phyloP scores from a whole-genome alignment of 2,888 invertebrate species.

The Neoaliturus tenellus region DNA sequence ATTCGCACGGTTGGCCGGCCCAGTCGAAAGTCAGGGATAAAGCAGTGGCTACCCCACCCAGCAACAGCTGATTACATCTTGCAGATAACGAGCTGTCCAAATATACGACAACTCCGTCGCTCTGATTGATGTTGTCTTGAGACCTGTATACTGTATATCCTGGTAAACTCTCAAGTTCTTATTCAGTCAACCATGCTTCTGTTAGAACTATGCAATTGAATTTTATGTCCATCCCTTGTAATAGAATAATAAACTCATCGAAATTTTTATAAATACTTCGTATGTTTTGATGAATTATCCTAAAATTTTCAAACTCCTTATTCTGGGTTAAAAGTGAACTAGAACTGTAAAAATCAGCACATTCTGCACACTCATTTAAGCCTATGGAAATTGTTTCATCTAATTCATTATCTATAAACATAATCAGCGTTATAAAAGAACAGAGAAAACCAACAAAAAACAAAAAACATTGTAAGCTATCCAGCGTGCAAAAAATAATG shows the following conservation, averaged over 20 bases:
- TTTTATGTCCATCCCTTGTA: not conserved
- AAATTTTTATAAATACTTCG: too few species aligned
- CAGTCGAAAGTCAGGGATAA: not conserved
- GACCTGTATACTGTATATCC: not conserved
- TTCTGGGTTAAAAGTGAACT: too few species aligned
- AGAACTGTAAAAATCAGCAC: too few species aligned
- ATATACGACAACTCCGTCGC: not conserved
- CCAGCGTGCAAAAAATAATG: too few species aligned
- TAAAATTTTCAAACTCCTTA: too few species aligned
- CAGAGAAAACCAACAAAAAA: too few species aligned
- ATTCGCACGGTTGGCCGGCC: not conserved
- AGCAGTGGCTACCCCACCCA: constrained; percentile 2
- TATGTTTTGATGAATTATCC: too few species aligned
- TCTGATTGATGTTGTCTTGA: not conserved
- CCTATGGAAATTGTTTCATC: too few species aligned
- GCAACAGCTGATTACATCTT: not conserved
- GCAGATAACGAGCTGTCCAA: not conserved
- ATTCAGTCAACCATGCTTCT: not conserved
- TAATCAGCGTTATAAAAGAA: too few species aligned
- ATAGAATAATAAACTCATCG: not conserved
- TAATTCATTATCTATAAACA: too few species aligned
- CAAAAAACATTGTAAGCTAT: too few species aligned
- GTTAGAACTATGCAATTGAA: constrained; percentile 1
- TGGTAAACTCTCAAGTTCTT: not conserved
- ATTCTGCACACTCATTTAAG: too few species aligned